phyloP scores from a whole-genome alignment of 2,888 invertebrate genomes.

The Tipula unca region DNA sequence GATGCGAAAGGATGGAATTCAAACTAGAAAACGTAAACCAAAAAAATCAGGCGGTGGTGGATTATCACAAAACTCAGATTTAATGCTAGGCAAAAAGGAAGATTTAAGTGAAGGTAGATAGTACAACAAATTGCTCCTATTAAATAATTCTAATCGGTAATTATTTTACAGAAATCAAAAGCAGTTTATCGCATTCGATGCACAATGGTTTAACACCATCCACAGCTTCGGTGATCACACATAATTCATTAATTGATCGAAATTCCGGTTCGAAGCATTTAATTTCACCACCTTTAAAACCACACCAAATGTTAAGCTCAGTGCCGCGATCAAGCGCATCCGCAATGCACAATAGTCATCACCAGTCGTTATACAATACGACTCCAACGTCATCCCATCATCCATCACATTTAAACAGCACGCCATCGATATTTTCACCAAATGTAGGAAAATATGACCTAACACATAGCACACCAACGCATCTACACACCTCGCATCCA shows the following conservation, averaged over 20 bases:
- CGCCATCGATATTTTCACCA: not conserved
- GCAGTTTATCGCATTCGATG: constrained; percentile 29
- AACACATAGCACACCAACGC: constrained; percentile 23
- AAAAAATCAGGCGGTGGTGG: constrained; percentile 60
- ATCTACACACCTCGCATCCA: constrained; percentile 35
- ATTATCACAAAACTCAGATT: constrained; percentile 22
- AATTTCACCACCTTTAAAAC: constrained; percentile 17
- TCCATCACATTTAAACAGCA: constrained; percentile 1
- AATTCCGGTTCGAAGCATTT: constrained; percentile 20
- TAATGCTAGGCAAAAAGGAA: constrained; percentile 21
- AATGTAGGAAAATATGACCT: not conserved
- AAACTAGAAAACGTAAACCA: constrained; percentile 90
- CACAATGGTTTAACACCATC: not conserved
- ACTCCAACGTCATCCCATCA: constrained; percentile 27
- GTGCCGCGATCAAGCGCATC: not conserved
- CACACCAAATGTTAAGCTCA: constrained; percentile 9
- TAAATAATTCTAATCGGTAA: not conserved
- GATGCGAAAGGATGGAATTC: constrained; percentile 95
- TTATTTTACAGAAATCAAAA: constrained; percentile 34
- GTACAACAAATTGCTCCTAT: not conserved
- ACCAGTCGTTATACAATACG: constrained; percentile 19
- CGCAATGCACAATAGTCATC: constrained; percentile 2
- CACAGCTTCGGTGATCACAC: not conserved
- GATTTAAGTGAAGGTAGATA: constrained; percentile 21
- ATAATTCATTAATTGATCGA: constrained; percentile 18